Percentiles rank a stretch among this genome's conserved stretches.
Evolutionary conservation across 2,113 vertebrate genomes (phyloP).

Genomic region (Zingel zingel): DNA sequence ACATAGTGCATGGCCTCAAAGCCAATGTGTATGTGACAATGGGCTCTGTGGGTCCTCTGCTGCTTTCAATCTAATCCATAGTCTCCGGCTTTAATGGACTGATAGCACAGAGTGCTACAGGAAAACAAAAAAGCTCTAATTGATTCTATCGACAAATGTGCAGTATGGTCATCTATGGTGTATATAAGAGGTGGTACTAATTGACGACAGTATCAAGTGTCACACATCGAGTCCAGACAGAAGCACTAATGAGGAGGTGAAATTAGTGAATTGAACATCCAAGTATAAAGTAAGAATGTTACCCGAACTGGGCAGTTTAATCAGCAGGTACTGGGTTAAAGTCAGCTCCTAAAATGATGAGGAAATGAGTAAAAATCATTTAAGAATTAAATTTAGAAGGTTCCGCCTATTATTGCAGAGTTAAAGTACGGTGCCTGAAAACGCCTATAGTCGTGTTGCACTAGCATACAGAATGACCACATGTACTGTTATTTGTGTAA

Average conservation of each 20-base stretch:
- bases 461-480: not conserved
- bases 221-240: constrained; percentile 27
- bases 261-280: constrained; percentile 5
- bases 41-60: constrained; percentile 30
- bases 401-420: not conserved
- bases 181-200: constrained; percentile 40
- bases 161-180: constrained; percentile 52
- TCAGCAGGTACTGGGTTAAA: not conserved
- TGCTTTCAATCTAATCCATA: constrained; percentile 69
- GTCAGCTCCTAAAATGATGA: not conserved
- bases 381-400: not conserved
- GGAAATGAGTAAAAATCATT: not conserved
- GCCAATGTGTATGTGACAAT: constrained; percentile 53
- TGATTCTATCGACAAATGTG: constrained; percentile 65
- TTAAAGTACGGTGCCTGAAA: not conserved
- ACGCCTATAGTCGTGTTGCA: not conserved
- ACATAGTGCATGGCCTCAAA: constrained; percentile 31
- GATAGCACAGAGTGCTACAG: constrained; percentile 47
- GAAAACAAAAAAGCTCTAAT: constrained; percentile 57
- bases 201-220: constrained; percentile 49
- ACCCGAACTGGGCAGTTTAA: not conserved
- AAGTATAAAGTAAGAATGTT: not conserved
- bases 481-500: not conserved
- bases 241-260: constrained; percentile 39
- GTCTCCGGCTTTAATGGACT: constrained; percentile 70